Evolutionary conservation across 2,888 invertebrate genomes (phyloP), one percentile per base, ranked within the genome.

Genomic region (Baccha elongata): DNA sequence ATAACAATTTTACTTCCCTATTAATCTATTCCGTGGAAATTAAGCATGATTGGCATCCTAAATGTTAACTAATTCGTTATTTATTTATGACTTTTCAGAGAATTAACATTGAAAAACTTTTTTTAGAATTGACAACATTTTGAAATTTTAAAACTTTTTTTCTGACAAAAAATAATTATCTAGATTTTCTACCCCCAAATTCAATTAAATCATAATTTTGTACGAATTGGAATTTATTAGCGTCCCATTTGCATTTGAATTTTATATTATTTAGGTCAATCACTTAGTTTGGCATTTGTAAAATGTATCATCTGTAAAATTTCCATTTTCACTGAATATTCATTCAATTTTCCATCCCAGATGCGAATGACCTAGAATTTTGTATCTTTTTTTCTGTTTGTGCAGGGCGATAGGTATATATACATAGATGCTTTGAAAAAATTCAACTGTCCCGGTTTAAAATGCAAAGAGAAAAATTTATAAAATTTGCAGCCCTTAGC

Each of bases 241-340:
- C 7, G 7, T 13, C 48, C 1, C 19, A 29, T n/a, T 53, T 17
- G 37, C 26, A 37, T 67, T 62, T 23, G 17, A 52, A 65, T 60
- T 48, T 62, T 46, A 55, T 44, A 53, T 48, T 17, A 72, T 72
- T 76, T 55, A 52, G 75, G 75, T 75, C 80, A 75, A 80, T 72
- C 55, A 69, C 40, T 65, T 55, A 67, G 46, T 42, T 32, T 1
- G 52, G 52, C 19, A n/a, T n/a, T 44, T 42, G 15, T n/a, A 23
- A 15, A n/a, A 11, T 40, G 17, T 23, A 26, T 60, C 8, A 29
- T 46, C 7, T 53, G 35, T 42, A 48, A 55, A 37, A 71, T 72
- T 40, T 62, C 29, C 44, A 46, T 50, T 48, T 13, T 52, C 72
- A 83, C 67, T 72, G 81, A 76, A 83, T 76, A 76, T 83, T 76